These are phyloP conservation scores for Ophiothrix spiculata DNA, from an alignment of 35 echinoderm and acorn worm genomes.

Conservation along the genomic window DNA sequence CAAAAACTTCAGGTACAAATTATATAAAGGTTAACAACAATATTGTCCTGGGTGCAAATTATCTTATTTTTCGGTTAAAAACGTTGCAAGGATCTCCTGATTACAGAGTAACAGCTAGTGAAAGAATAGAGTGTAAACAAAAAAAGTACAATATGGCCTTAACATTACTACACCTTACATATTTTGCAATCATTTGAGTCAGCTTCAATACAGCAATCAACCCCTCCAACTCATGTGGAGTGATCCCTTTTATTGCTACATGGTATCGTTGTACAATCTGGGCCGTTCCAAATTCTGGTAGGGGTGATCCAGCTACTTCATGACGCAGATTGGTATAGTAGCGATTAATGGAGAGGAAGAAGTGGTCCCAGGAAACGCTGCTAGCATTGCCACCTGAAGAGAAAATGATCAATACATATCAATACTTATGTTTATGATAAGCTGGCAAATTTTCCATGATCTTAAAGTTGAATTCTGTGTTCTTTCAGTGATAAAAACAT, in stretches of 20 bases:
- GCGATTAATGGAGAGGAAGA: constrained; percentile 83
- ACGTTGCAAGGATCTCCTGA: neutral
- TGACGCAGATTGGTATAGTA: constrained; percentile 85
- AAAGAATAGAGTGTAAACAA: neutral
- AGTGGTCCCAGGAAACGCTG: constrained; percentile 94
- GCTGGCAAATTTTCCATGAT: too few species aligned
- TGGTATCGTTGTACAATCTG: constrained; percentile 33
- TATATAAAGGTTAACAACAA: too few species aligned
- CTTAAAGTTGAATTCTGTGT: too few species aligned
- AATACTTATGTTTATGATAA: neutral
- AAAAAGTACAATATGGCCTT: too few species aligned
- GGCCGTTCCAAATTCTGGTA: constrained; percentile 51
- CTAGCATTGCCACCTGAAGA: constrained; percentile 61
- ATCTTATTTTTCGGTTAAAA: neutral
- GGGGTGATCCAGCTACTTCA: constrained; percentile 61
- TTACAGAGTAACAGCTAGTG: neutral
- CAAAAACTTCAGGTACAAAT: too few species aligned
- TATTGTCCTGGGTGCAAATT: too few species aligned
- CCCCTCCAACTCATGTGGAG: constrained; percentile 91
- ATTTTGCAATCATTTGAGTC: constrained; percentile 59
- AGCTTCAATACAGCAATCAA: constrained; percentile 67
- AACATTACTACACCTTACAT: too few species aligned
- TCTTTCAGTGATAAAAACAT: too few species aligned
- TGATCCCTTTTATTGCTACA: constrained; percentile 70
- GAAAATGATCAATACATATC: neutral